Percentiles rank a stretch among this genome's conserved stretches.
Conservation (phyloP, 2,797 vertebrate genomes). For the Corythornis leucogaster region DNA sequence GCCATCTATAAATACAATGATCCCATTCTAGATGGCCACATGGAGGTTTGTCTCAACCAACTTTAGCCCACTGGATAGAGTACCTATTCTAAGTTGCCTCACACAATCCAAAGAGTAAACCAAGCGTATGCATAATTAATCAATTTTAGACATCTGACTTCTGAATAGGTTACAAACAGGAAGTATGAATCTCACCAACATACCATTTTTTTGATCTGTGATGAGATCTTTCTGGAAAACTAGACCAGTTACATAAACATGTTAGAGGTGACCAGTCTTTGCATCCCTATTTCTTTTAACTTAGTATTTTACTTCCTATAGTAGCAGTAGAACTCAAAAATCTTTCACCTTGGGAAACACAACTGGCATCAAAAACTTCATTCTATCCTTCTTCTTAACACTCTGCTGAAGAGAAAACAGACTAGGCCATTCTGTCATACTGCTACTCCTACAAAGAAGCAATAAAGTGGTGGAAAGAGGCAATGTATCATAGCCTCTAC, state of each 20-base stretch:
- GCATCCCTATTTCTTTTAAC: background rate
- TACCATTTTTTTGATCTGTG: background rate
- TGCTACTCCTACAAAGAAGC: background rate
- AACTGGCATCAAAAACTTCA: background rate
- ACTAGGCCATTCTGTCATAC: background rate
- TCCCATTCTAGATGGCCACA: background rate
- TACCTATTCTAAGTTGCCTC: background rate
- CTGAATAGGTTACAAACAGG: background rate
- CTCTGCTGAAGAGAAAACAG: background rate
- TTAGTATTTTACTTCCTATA: background rate
- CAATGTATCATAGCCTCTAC: accelerated
- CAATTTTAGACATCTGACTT: background rate
- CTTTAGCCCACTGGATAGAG: background rate
- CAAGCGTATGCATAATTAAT: background rate
- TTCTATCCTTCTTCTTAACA: background rate
- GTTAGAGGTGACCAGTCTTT: background rate
- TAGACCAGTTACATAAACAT: background rate
- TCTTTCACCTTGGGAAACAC: background rate
- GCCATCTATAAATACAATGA: background rate
- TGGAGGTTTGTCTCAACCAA: background rate
- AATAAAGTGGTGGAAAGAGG: accelerated
- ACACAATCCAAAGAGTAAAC: background rate
- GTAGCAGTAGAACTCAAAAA: background rate
- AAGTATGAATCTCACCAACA: background rate
- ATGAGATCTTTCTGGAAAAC: background rate